phyloP scores from a whole-genome alignment of 2,797 vertebrate species.

The Galagoides demidoff region DNA sequence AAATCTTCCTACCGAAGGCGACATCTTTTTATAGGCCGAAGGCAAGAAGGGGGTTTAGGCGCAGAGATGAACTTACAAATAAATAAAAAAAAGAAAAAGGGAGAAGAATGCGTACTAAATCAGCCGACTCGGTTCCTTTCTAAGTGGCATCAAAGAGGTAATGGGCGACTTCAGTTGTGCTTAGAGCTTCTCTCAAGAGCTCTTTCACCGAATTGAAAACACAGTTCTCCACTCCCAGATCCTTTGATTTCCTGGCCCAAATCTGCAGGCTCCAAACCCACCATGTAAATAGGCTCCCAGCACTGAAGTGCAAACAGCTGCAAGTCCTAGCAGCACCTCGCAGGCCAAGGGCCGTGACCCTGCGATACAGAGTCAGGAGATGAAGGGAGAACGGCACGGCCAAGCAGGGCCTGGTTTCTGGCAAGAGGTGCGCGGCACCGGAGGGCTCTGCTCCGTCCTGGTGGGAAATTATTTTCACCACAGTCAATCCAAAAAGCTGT shows the following conservation, averaged over 20 bases:
- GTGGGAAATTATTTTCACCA: not conserved
- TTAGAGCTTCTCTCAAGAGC: not conserved
- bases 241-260: constrained; percentile 28
- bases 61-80: not conserved
- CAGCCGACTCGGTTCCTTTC: constrained; percentile 73
- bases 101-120: constrained; percentile 45
- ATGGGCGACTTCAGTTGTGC: not conserved
- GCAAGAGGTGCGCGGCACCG: not conserved
- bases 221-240: not conserved
- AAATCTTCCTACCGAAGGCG: not conserved
- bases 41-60: constrained; percentile 41
- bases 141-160: constrained; percentile 69
- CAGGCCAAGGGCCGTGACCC: rapidly evolving
- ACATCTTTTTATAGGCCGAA: constrained; percentile 47
- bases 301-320: not conserved
- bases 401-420: not conserved
- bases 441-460: not conserved
- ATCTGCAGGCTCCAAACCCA: not conserved
- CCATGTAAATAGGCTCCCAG: not conserved
- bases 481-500: no score
- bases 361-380: not conserved
- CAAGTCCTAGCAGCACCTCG: not conserved
- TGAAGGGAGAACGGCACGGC: rapidly evolving
- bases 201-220: not conserved
- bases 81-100: not conserved